These are phyloP conservation scores for Scrobipalpa costella DNA, from an alignment of 2,888 invertebrate genomes.

Conservation along the genomic window DNA sequence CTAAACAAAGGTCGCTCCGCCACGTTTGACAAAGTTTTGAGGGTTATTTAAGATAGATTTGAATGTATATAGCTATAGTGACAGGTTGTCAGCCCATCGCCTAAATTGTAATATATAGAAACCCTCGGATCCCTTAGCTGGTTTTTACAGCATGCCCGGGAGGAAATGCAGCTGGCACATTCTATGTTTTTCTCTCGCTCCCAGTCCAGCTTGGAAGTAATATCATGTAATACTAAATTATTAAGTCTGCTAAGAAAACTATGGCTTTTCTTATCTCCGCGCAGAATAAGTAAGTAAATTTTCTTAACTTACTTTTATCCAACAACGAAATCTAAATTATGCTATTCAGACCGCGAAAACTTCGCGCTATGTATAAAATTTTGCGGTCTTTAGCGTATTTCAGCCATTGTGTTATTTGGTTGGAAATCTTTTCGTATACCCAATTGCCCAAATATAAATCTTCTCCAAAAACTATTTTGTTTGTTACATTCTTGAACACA, in stretches of 20 bases:
- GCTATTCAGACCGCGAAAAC: conserved; percentile 7
- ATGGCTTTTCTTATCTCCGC: neutral
- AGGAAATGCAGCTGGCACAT: no score
- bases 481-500: neutral
- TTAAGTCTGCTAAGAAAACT: neutral
- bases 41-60: no score
- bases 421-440: neutral
- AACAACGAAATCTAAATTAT: conserved; percentile 13
- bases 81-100: no score
- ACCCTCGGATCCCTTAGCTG: no score
- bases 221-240: no score
- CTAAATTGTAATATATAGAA: no score
- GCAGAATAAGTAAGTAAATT: neutral
- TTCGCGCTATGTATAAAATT: neutral
- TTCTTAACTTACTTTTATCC: neutral
- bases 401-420: neutral
- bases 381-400: conserved; percentile 3
- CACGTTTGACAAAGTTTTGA: no score
- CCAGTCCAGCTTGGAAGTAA: no score
- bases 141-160: no score
- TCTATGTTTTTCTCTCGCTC: no score
- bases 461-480: neutral
- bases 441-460: neutral
- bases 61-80: no score
- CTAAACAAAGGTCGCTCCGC: no score